These are phyloP conservation scores for Cathartes aura DNA, from an alignment of 2,113 vertebrate genomes.

Conservation along the genomic window DNA sequence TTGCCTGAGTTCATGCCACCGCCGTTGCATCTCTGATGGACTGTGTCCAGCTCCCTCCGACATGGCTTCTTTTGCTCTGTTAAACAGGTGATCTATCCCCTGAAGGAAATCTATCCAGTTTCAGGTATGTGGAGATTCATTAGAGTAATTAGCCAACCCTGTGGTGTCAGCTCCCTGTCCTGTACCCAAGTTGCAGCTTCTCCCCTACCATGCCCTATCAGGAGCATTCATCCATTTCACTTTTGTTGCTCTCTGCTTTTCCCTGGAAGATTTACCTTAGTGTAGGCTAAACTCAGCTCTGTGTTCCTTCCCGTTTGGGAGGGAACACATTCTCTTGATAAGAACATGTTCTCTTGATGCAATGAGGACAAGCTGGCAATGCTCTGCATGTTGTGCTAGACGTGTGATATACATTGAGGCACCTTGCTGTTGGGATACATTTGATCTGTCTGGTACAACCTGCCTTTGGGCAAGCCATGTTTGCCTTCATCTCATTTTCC, in stretches of 20 bases:
- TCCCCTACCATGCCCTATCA: background rate
- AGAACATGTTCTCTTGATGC: background rate
- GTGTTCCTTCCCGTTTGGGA: background rate
- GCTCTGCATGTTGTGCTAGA: background rate
- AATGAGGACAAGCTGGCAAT: background rate
- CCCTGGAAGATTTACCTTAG: background rate
- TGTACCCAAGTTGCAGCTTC: background rate
- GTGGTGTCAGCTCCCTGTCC: background rate
- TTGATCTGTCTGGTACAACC: background rate
- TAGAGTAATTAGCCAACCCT: background rate
- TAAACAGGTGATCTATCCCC: constrained; percentile 92
- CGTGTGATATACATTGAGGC: background rate
- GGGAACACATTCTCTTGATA: background rate
- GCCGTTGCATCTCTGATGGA: background rate
- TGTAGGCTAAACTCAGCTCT: background rate
- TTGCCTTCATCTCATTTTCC: background rate
- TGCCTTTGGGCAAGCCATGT: background rate
- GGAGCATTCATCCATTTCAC: background rate
- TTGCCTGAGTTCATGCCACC: background rate
- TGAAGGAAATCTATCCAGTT: constrained; percentile 92
- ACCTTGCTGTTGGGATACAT: background rate
- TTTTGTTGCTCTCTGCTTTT: background rate
- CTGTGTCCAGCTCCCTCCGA: background rate
- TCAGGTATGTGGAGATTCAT: constrained; percentile 80
- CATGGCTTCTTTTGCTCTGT: constrained; percentile 3